Percentiles rank a stretch among this genome's conserved stretches.
Conservation (phyloP, 2,888 invertebrate genomes). For the Chrysina gloriosa region DNA sequence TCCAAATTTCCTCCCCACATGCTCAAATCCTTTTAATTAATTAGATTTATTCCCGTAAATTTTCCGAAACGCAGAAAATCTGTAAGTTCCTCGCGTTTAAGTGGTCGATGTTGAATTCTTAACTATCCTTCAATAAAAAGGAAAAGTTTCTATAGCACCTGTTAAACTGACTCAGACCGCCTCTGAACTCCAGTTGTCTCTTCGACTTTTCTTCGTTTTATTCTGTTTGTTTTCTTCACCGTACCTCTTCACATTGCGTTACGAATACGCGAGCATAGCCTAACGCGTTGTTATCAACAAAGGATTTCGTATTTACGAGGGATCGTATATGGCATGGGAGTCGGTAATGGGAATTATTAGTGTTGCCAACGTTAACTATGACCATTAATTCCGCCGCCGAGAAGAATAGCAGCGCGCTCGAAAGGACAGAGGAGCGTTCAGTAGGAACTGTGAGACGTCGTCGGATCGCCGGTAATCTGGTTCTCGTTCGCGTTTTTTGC, state of each 20-base stretch:
- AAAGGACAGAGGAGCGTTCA: not conserved
- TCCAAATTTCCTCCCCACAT: no score
- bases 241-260: not conserved
- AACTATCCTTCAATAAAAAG: no score
- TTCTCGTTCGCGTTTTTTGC: no score
- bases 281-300: slow-evolving; percentile 21
- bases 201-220: not conserved
- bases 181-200: not conserved
- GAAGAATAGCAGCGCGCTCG: slow-evolving; percentile 15
- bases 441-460: not conserved
- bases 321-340: slow-evolving; percentile 21
- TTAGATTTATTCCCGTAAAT: no score
- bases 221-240: not conserved
- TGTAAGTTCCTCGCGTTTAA: no score
- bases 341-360: slow-evolving; percentile 24
- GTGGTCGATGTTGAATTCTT: no score
- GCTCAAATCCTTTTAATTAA: no score
- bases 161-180: no score
- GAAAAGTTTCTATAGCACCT: no score
- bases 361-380: slow-evolving; percentile 23
- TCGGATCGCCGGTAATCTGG: not conserved
- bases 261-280: not conserved
- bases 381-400: slow-evolving; percentile 20
- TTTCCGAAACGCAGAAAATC: no score
- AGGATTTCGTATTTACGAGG: slow-evolving; percentile 26